Conservation (phyloP, 2,797 vertebrate genomes). For the Neosalanx taihuensis region DNA sequence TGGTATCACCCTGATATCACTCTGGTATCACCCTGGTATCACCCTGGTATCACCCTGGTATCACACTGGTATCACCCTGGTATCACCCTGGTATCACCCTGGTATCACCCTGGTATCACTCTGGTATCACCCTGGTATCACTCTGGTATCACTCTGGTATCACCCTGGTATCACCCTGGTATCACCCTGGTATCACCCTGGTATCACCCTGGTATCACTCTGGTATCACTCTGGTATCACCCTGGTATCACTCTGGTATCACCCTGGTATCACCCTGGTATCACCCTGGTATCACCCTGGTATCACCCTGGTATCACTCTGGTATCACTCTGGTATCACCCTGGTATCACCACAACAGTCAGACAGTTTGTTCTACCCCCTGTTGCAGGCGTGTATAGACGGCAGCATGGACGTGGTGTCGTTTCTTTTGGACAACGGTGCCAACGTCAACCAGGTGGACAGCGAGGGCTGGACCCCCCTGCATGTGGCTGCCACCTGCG, state of each 20-base stretch:
- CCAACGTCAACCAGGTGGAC: constrained; percentile 86
- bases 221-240: too few relatives aligned
- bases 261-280: background rate
- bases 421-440: constrained; percentile 81
- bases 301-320: background rate
- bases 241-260: background rate
- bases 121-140: too few relatives aligned
- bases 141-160: too few relatives aligned
- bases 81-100: too few relatives aligned
- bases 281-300: background rate
- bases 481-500: constrained; percentile 88
- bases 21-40: too few relatives aligned
- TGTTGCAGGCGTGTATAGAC: constrained; percentile 85
- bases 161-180: too few relatives aligned
- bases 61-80: too few relatives aligned
- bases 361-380: background rate
- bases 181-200: too few relatives aligned
- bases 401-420: constrained; percentile 86
- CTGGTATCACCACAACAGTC: background rate
- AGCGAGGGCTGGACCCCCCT: constrained; percentile 91
- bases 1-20: too few relatives aligned
- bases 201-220: too few relatives aligned
- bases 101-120: too few relatives aligned
- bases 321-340: background rate
- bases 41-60: too few relatives aligned